These are phyloP conservation scores for Leistus spinibarbis DNA, from an alignment of 2,888 invertebrate species.

Conservation along the genomic window DNA sequence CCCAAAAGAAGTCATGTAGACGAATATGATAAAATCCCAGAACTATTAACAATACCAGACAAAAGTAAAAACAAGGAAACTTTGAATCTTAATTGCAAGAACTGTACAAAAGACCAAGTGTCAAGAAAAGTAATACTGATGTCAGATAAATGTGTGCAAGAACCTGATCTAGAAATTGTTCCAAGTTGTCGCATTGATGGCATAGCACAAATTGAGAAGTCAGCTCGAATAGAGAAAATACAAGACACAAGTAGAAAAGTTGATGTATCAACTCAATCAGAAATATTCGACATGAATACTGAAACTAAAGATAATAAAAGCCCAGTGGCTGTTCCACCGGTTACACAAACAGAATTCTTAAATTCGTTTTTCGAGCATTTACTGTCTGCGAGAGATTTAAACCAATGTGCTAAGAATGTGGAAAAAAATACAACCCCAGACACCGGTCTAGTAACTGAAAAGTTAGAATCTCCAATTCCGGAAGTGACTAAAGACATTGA, in stretches of 20 bases:
- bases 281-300: slow-evolving; percentile 6
- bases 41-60: not conserved
- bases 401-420: slow-evolving; percentile 45
- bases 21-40: not conserved
- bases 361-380: slow-evolving; percentile 47
- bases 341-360: slow-evolving; percentile 35
- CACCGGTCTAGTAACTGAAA: not conserved
- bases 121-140: slow-evolving; percentile 4
- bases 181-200: too few relatives aligned
- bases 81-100: not conserved
- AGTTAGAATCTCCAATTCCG: not conserved
- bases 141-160: slow-evolving; percentile 32
- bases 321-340: slow-evolving; percentile 29
- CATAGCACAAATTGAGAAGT: not conserved
- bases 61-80: not conserved
- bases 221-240: slow-evolving; percentile 1
- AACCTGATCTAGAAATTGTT: slow-evolving; percentile 32
- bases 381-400: slow-evolving; percentile 16
- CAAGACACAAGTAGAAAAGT: slow-evolving; percentile 20
- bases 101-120: not conserved
- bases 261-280: slow-evolving; percentile 31
- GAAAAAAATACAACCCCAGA: slow-evolving; percentile 52
- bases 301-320: slow-evolving; percentile 18
- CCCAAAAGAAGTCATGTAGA: not conserved
- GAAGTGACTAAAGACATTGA: not conserved